Conservation (phyloP, 2,888 invertebrate genomes). For the Philonicus albiceps region DNA sequence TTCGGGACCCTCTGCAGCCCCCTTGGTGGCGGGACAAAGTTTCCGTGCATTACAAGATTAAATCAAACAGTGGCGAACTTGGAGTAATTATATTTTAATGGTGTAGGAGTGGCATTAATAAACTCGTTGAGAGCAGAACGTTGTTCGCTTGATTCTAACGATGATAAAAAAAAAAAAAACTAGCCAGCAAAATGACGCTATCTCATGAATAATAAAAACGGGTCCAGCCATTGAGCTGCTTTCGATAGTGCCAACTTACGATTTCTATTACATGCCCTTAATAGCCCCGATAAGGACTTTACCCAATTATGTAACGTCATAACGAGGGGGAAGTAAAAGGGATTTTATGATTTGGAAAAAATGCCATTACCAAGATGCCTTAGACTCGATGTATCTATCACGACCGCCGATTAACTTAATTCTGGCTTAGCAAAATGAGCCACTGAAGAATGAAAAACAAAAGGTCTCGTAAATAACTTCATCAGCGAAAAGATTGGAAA, state of each 20-base stretch:
- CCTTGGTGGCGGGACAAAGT: background rate
- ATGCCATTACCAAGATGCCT: background rate
- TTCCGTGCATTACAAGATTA: background rate
- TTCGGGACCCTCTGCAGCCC: background rate
- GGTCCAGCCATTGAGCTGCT: background rate
- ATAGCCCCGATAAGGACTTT: background rate
- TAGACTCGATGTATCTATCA: background rate
- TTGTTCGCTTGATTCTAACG: background rate
- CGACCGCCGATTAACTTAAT: background rate
- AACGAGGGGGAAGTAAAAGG: background rate
- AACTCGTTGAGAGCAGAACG: background rate
- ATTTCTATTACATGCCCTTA: background rate
- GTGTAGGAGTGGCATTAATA: background rate
- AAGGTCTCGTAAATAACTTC: background rate
- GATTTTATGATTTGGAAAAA: background rate
- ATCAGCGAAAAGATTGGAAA: background rate
- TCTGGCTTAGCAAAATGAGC: background rate
- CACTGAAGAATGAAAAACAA: background rate
- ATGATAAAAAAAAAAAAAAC: background rate
- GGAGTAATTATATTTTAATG: constrained; percentile 13
- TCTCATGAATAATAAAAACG: constrained; percentile 1
- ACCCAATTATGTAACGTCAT: background rate
- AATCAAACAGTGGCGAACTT: constrained; percentile 12
- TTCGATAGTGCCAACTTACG: background rate
- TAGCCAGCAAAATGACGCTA: background rate